Percentiles rank a stretch among this genome's conserved stretches.
Evolutionary conservation across 2,113 vertebrate species (phyloP).

Genomic region (Chaenocephalus aceratus): DNA sequence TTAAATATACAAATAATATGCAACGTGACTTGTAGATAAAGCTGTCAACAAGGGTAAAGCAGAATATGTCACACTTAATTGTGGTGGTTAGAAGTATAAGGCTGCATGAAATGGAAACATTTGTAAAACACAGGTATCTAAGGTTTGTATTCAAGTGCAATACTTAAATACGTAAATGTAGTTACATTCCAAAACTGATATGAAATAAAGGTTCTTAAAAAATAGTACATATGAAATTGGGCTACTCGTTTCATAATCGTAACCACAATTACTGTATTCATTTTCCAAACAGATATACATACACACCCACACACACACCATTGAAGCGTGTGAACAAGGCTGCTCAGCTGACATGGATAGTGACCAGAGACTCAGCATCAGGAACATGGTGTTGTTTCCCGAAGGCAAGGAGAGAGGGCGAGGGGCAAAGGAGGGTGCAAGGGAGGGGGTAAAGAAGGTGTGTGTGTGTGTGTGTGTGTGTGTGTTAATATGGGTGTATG

Average conservation of each 20-base stretch:
- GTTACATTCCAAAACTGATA: not conserved
- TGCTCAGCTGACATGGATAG: constrained; percentile 56
- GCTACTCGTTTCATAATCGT: not conserved
- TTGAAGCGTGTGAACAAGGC: constrained; percentile 43
- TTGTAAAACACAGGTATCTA: not conserved
- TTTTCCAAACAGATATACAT: constrained; percentile 20
- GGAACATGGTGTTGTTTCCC: constrained; percentile 77
- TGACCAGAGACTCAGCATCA: constrained; percentile 68
- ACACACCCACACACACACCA: constrained; percentile 6
- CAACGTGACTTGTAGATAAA: not conserved
- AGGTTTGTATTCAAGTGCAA: not conserved
- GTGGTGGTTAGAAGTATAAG: not conserved
- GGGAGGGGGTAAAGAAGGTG: constrained; percentile 22
- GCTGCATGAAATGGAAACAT: not conserved
- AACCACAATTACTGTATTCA: not conserved
- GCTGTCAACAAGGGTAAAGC: not conserved
- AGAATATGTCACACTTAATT: not conserved
- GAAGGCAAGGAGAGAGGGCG: constrained; percentile 63
- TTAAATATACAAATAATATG: not conserved
- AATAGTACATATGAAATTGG: no score
- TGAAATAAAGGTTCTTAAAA: not conserved
- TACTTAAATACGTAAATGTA: not conserved
- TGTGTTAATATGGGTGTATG: constrained; percentile 23
- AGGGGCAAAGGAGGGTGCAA: constrained; percentile 57
- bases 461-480: constrained; percentile 24